These are phyloP conservation scores for Phallusia fumigata DNA, from an alignment of 23 tunicate species.

Conservation along the genomic window DNA sequence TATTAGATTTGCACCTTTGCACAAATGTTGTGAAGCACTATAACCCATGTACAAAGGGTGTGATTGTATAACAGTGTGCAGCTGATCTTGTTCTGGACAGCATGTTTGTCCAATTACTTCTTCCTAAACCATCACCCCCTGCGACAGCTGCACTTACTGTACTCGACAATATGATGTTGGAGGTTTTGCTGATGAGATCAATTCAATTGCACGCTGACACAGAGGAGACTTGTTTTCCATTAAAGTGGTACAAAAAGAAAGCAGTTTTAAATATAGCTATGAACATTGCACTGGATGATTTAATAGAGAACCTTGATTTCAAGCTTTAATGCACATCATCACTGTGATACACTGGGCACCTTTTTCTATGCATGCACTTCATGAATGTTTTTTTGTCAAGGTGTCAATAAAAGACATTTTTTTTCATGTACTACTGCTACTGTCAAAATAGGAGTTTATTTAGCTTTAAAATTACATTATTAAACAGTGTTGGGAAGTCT, in stretches of 20 bases:
- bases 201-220: conserved; percentile 7
- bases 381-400: too few relatives aligned
- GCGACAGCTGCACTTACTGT: neutral
- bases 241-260: conserved; percentile 36
- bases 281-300: conserved; percentile 11
- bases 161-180: conserved; percentile 36
- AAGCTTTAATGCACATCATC: neutral
- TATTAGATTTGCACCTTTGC: neutral
- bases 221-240: conserved; percentile 26
- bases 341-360: neutral
- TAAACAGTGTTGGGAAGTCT: too few relatives aligned
- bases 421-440: too few relatives aligned
- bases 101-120: conserved; percentile 41
- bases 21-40: neutral
- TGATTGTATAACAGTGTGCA: conserved; percentile 25
- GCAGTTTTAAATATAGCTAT: conserved; percentile 2
- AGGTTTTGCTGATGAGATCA: conserved; percentile 13
- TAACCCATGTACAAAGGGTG: neutral
- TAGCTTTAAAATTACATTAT: too few relatives aligned
- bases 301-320: neutral
- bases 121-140: conserved; percentile 13
- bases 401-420: too few relatives aligned
- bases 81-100: conserved; percentile 32
- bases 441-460: too few relatives aligned
- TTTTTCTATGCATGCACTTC: neutral